Base-by-base conservation (phyloP, 2,888 invertebrate species). In the Anarsia innoxiella region DNA sequence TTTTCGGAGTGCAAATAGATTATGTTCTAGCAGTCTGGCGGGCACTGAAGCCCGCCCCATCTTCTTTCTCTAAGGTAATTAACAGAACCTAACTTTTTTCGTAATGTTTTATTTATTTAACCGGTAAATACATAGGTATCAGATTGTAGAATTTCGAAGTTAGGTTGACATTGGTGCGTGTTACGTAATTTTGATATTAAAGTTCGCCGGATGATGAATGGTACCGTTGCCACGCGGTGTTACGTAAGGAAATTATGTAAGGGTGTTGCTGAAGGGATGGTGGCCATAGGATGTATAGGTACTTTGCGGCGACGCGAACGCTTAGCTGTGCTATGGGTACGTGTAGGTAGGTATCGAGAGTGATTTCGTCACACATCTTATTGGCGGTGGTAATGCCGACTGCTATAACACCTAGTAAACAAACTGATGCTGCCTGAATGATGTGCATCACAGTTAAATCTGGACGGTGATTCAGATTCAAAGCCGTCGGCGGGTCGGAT, bases 161-260 rank as follows among this genome's bases (percentile, higher is more conserved):
- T 41, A 37, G 41, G 48, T 41, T 44, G 37, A 43, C 37, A 48
- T 42, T 37, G 12, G 27, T 15, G n/a, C n/a, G n/a, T n/a, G 37
- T 60, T 65, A 59, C 49, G 52, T 56, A 61, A 59, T 59, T 49
- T 38, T 42, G 27, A 15, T 28, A 23, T 36, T 43, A 42, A 28
- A 41, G 44, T 51, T 46, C 33, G 14, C 30, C 14, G 12, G 31
- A 40, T 19, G n/a, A 46, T 28, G 36, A 36, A 37, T 41, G 45
- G 36, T 53, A 53, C 52, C 50, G 49, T 56, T 42, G 58, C 62
- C 69, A 69, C 62, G 72, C 59, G 66, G 65, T 46, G 62, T 77
- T 77, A 77, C 75, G 73, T 75, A 76, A 77, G 69, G 48, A 65
- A 67, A 71, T 73, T 76, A 73, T 69, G 60, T 76, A 62, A 65